Conservation (phyloP, 2,113 vertebrate genomes). For the Neolamprologus sp. region DNA sequence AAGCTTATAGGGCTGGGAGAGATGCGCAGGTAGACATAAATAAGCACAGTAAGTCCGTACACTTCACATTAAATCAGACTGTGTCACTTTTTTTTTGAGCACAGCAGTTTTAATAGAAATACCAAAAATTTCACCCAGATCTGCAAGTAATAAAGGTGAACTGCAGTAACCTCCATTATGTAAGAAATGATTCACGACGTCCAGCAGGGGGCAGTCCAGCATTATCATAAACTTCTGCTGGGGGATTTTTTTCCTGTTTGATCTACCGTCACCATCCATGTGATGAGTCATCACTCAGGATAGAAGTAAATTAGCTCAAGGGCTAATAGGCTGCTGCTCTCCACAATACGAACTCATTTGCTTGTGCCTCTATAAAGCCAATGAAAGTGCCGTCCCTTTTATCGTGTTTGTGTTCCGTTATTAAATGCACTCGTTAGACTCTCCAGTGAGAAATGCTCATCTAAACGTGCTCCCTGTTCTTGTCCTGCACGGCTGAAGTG, state of each 20-base stretch:
- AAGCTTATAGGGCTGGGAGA: neutral
- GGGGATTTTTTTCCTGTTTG: neutral
- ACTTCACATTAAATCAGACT: neutral
- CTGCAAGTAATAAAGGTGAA: neutral
- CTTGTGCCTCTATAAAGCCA: neutral
- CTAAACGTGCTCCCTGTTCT: neutral
- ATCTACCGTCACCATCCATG: conserved; percentile 3
- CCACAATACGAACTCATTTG: neutral
- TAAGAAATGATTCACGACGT: neutral
- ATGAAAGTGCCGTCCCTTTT: neutral
- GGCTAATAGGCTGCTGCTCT: neutral
- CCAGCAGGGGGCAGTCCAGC: conserved; percentile 55
- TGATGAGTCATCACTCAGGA: conserved; percentile 53
- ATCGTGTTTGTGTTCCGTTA: neutral
- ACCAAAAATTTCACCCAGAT: neutral
- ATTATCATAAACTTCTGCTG: neutral
- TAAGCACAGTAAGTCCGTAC: neutral
- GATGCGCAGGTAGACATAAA: neutral
- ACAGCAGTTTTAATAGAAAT: neutral
- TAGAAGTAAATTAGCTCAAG: conserved; percentile 37
- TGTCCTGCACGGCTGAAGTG: neutral
- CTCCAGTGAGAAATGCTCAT: neutral
- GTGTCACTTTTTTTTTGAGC: neutral
- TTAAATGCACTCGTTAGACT: neutral
- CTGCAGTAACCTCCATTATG: neutral